Percentiles rank a stretch among this genome's conserved stretches.
These are phyloP conservation scores for Epsilonema sp. DNA, from an alignment of 2,888 invertebrate genomes.

Conservation along the genomic window DNA sequence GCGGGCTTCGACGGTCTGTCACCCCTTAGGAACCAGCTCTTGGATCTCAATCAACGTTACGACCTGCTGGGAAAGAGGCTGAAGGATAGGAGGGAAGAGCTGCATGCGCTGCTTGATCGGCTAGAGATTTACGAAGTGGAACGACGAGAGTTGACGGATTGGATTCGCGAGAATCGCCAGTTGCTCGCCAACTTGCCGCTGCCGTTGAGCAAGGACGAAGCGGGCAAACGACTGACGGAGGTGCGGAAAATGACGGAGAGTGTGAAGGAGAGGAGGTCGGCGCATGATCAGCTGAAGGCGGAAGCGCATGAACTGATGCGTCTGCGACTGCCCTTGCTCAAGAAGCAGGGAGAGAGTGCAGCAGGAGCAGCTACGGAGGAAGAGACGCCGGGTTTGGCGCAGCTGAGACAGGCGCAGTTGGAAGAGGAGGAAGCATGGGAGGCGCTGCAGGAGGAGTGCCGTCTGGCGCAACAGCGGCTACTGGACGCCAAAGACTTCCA, in stretches of 20 bases:
- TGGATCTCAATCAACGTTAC: slow-evolving; percentile 42
- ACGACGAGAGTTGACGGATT: slow-evolving; percentile 52
- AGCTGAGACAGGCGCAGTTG: slow-evolving; percentile 79
- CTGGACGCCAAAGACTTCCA: slow-evolving; percentile 77
- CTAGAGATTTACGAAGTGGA: slow-evolving; percentile 63
- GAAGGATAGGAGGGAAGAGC: slow-evolving; percentile 62
- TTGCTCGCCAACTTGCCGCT: slow-evolving; percentile 61
- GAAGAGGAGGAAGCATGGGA: slow-evolving; percentile 46
- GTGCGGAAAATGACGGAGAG: slow-evolving; percentile 29
- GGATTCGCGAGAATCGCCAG: slow-evolving; percentile 66
- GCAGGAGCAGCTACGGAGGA: too few relatives aligned
- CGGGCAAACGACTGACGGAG: slow-evolving; percentile 62
- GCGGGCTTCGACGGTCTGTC: background rate
- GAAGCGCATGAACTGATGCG: slow-evolving; percentile 5
- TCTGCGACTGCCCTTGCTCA: too few relatives aligned
- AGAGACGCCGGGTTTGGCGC: slow-evolving; percentile 41
- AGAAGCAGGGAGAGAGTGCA: too few relatives aligned
- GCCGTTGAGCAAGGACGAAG: slow-evolving; percentile 56
- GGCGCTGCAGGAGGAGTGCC: slow-evolving; percentile 59
- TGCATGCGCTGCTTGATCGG: slow-evolving; percentile 60
- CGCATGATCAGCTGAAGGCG: background rate
- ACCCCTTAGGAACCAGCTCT: background rate
- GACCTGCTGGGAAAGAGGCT: slow-evolving; percentile 66
- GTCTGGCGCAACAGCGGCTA: slow-evolving; percentile 38
- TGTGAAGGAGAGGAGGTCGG: background rate